Percentiles rank a stretch among this genome's conserved stretches.
Evolutionary conservation across 2,797 vertebrate species (phyloP).

Genomic region (Mus minutoides): DNA sequence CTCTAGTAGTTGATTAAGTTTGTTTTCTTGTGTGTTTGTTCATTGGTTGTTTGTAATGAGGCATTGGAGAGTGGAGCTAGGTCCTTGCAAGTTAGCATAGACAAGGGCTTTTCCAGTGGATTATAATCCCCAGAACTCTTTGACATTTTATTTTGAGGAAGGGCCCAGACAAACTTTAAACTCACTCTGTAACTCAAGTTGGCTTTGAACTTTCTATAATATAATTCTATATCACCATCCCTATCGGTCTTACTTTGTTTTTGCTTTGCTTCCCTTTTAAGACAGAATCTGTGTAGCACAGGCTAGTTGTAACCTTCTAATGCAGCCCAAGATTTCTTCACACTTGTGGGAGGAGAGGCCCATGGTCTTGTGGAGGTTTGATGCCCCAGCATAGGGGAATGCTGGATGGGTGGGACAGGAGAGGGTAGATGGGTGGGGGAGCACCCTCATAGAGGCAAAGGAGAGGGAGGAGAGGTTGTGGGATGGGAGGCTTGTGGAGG

Average conservation of each 20-base stretch:
- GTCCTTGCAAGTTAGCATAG: background rate
- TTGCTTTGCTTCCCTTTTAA: background rate
- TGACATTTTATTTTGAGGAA: background rate
- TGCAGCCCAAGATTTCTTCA: background rate
- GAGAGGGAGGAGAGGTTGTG: no score
- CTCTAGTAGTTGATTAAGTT: background rate
- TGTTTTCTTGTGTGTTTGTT: background rate
- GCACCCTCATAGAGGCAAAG: no score
- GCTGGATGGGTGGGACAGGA: no score
- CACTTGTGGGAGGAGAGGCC: no score
- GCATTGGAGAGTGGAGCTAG: background rate
- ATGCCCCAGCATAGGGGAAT: no score
- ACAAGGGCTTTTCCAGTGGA: background rate
- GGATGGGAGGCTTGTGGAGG: no score
- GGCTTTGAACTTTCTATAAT: background rate
- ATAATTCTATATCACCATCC: background rate
- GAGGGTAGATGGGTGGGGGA: no score
- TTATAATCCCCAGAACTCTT: background rate
- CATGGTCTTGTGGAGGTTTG: no score
- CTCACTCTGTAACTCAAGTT: background rate
- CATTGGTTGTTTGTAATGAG: background rate
- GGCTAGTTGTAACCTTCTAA: background rate
- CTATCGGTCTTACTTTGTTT: background rate
- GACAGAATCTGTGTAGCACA: background rate
- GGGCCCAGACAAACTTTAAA: background rate